Evolutionary conservation across 2,113 vertebrate genomes (phyloP).

Genomic region (Delphinus delphis): DNA sequence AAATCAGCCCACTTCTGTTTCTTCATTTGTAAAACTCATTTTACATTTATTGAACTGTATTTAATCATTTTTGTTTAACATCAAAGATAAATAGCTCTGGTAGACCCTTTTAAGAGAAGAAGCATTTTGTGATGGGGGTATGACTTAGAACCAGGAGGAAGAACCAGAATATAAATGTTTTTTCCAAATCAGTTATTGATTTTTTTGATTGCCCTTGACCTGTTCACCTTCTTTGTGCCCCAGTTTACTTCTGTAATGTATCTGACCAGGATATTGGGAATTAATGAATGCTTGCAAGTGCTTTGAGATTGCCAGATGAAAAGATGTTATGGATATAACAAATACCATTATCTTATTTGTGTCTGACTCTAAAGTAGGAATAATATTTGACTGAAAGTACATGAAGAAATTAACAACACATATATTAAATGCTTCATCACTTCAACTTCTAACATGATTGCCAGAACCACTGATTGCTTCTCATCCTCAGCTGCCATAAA

Average conservation of each 20-base stretch:
- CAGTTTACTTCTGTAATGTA: constrained; percentile 51
- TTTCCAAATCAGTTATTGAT: constrained; percentile 50
- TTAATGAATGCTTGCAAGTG: constrained; percentile 27
- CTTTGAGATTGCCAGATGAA: constrained; percentile 42
- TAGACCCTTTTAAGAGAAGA: constrained; percentile 39
- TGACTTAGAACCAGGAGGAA: neutral
- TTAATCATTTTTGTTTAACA: constrained; percentile 21
- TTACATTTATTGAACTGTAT: constrained; percentile 27
- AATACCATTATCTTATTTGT: neutral
- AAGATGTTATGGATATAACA: neutral
- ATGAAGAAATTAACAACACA: constrained; percentile 13
- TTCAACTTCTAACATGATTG: constrained; percentile 38
- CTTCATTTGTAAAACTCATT: constrained; percentile 41
- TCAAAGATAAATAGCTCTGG: neutral
- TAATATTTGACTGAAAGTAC: constrained; percentile 6
- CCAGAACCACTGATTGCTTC: neutral
- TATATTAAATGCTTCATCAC: neutral
- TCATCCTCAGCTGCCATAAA: constrained; percentile 33
- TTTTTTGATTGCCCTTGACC: constrained; percentile 18
- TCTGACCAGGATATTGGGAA: neutral
- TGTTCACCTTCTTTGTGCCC: constrained; percentile 20
- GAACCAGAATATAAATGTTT: neutral
- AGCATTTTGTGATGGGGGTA: neutral
- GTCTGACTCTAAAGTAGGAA: neutral
- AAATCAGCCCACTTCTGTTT: constrained; percentile 17